A percentile compares a stretch with the other conserved stretches of the same genome.
phyloP scores from a whole-genome alignment of 2,113 vertebrate genomes.

The Antechinus stuartii region DNA sequence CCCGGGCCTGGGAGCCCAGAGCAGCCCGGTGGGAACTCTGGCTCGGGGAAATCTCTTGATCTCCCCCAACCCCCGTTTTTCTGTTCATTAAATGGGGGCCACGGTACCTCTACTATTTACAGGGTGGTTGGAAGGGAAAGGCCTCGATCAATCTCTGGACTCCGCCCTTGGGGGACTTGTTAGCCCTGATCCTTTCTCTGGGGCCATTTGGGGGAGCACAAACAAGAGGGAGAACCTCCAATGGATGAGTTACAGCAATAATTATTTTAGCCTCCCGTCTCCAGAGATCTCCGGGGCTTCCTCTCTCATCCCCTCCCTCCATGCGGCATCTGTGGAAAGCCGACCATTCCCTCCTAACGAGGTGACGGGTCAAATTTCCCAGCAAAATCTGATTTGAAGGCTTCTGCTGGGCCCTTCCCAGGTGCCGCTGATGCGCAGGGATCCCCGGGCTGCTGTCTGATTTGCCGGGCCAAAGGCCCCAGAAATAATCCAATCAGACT shows the following conservation, averaged over 20 bases:
- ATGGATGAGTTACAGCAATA: background rate
- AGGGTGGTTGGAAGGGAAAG: background rate
- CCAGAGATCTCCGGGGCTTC: background rate
- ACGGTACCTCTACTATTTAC: background rate
- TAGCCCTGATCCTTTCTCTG: constrained; percentile 61
- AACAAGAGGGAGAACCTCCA: background rate
- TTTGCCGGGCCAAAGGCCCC: constrained; percentile 46
- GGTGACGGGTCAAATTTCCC: constrained; percentile 66
- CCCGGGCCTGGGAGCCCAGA: background rate
- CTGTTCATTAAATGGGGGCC: background rate
- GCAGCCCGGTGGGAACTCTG: background rate
- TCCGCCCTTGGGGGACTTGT: background rate
- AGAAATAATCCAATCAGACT: background rate
- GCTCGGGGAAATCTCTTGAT: background rate
- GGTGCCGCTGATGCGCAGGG: background rate
- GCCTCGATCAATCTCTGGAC: background rate
- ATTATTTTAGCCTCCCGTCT: constrained; percentile 36
- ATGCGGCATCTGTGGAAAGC: constrained; percentile 63
- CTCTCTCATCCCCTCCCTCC: constrained; percentile 61
- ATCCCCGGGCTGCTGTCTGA: background rate
- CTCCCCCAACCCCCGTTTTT: no score
- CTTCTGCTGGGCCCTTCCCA: constrained; percentile 63
- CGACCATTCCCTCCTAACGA: constrained; percentile 62
- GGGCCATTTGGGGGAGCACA: constrained; percentile 22
- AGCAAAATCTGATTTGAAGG: constrained; percentile 73